Percentiles rank a stretch among this genome's conserved stretches.
These are phyloP conservation scores for Eutolmus rufibarbis DNA, from an alignment of 2,888 invertebrate species.

Conservation along the genomic window DNA sequence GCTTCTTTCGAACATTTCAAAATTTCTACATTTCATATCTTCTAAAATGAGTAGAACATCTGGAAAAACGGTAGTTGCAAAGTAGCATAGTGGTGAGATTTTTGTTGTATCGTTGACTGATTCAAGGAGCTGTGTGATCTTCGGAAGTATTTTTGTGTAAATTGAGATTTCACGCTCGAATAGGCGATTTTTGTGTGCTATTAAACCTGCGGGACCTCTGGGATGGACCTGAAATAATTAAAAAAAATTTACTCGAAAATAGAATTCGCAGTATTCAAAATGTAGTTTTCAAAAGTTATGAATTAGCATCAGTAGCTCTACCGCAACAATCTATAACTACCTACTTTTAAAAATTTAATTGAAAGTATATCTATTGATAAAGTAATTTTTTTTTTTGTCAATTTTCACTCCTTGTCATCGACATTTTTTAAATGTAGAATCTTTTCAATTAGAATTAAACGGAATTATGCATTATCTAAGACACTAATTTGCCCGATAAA, in stretches of 20 bases:
- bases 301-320: too few relatives aligned
- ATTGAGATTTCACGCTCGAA: conserved; percentile 60
- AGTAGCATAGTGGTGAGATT: conserved; percentile 59
- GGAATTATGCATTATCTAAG: too few relatives aligned
- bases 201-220: conserved; percentile 57
- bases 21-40: conserved; percentile 66
- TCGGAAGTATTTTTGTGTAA: conserved; percentile 58
- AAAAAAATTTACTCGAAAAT: not conserved
- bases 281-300: too few relatives aligned
- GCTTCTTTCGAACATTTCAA: conserved; percentile 65
- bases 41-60: conserved; percentile 64
- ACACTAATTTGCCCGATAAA: too few relatives aligned
- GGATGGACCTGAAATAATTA: conserved; percentile 58
- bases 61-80: conserved; percentile 59
- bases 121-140: conserved; percentile 56
- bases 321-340: too few relatives aligned
- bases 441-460: too few relatives aligned
- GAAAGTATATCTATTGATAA: too few relatives aligned
- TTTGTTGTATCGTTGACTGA: conserved; percentile 57
- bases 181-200: conserved; percentile 59
- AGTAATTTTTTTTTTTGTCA: too few relatives aligned
- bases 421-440: too few relatives aligned
- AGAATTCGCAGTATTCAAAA: not conserved
- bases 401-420: too few relatives aligned
- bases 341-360: too few relatives aligned